Percentiles rank a stretch among this genome's conserved stretches.
These are phyloP conservation scores for Leptonema lineaticorne DNA, from an alignment of 1,140 invertebrate species.

Conservation along the genomic window DNA sequence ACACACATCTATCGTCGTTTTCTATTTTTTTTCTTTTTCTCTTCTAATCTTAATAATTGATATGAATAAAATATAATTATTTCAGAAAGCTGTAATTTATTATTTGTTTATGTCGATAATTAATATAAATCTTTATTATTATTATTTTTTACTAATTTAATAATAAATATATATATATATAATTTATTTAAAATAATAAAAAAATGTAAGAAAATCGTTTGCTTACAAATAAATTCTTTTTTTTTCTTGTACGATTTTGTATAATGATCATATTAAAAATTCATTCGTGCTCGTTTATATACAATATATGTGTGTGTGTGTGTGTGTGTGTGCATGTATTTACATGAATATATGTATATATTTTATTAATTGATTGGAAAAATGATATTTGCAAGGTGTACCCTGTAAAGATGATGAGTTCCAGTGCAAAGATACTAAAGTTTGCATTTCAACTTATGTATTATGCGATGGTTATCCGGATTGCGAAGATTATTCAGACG, in stretches of 20 bases:
- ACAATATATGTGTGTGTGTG: background rate
- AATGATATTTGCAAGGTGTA: slow-evolving; percentile 45
- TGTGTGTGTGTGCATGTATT: background rate
- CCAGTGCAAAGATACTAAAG: slow-evolving; percentile 64
- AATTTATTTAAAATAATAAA: background rate
- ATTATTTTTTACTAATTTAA: background rate
- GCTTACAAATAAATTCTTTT: background rate
- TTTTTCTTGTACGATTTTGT: background rate
- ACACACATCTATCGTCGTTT: background rate
- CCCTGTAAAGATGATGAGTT: slow-evolving; percentile 56
- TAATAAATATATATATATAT: background rate
- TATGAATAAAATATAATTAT: background rate
- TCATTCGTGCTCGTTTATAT: background rate
- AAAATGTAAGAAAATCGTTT: too few relatives aligned
- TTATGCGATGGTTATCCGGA: slow-evolving; percentile 56
- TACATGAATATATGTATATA: background rate
- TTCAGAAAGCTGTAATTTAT: background rate
- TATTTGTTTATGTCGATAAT: background rate
- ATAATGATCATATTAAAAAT: background rate
- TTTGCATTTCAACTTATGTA: slow-evolving; percentile 51
- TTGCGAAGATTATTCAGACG: slow-evolving; percentile 57
- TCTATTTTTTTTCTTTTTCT: too few relatives aligned
- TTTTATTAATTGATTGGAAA: slow-evolving; percentile 5
- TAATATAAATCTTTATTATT: background rate
- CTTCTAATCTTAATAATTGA: background rate